phyloP scores from a whole-genome alignment of 2,888 invertebrate species.

The Epirrhoe alternata region DNA sequence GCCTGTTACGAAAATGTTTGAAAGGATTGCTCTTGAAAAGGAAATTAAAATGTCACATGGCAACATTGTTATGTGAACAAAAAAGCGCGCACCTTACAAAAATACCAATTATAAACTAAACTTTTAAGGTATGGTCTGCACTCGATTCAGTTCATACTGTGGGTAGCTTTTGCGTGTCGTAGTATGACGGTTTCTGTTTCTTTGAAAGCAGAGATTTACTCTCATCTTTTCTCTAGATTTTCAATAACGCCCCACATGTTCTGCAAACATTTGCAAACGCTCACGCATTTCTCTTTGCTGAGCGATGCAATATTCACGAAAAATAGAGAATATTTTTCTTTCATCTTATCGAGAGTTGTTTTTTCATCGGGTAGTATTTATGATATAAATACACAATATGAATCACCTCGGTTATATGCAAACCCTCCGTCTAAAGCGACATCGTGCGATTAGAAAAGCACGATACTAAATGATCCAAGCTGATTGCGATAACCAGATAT shows the following conservation, averaged over 20 bases:
- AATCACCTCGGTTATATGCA: too few species aligned
- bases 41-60: too few species aligned
- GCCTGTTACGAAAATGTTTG: too few species aligned
- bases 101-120: too few species aligned
- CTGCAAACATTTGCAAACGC: constrained; percentile 18
- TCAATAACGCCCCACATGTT: constrained; percentile 11
- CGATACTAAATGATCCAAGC: neutral
- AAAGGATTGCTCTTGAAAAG: too few species aligned
- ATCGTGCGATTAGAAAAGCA: neutral
- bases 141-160: neutral
- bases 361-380: neutral
- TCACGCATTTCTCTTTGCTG: constrained; percentile 9
- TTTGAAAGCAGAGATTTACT: neutral
- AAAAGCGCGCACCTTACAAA: too few species aligned
- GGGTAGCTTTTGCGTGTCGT: neutral
- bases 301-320: constrained; percentile 10
- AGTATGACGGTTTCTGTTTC: neutral
- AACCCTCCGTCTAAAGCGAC: neutral
- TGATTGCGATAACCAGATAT: neutral
- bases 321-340: constrained; percentile 9
- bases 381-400: too few species aligned
- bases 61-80: too few species aligned
- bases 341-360: constrained; percentile 1
- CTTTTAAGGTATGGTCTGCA: too few species aligned
- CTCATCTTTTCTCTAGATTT: constrained; percentile 14